Conservation (phyloP, 2,113 vertebrate species). For the Xenopus borealis region DNA sequence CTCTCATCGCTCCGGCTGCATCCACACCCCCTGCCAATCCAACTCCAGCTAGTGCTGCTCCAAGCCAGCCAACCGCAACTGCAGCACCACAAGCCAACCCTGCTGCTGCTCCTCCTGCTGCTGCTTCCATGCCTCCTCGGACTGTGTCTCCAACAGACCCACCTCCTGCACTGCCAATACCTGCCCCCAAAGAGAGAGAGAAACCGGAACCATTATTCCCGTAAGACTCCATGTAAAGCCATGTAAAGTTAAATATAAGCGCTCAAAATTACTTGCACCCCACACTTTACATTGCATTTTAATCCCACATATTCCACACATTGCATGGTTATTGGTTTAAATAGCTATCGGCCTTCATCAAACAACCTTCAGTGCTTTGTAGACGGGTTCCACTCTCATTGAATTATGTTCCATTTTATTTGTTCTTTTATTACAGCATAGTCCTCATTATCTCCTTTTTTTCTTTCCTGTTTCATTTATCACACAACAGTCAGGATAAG, state of each 20-base stretch:
- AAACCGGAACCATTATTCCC: constrained; percentile 71
- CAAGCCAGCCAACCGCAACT: constrained; percentile 49
- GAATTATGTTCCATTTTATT: too few relatives aligned
- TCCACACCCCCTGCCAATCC: constrained; percentile 60
- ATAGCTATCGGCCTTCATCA: too few relatives aligned
- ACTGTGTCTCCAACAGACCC: constrained; percentile 53
- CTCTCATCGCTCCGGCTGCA: constrained; percentile 68
- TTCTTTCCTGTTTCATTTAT: too few relatives aligned
- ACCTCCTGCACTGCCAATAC: constrained; percentile 60
- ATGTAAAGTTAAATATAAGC: too few relatives aligned
- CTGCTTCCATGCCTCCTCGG: constrained; percentile 61
- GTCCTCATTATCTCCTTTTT: too few relatives aligned
- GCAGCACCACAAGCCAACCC: constrained; percentile 55
- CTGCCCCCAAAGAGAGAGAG: constrained; percentile 68
- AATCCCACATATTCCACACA: too few relatives aligned
- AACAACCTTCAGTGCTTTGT: too few relatives aligned
- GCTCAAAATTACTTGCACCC: too few relatives aligned
- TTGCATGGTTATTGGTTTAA: too few relatives aligned
- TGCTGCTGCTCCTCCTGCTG: constrained; percentile 55
- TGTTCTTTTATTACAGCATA: too few relatives aligned
- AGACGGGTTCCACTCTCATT: too few relatives aligned
- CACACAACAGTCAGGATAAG: constrained; percentile 18
- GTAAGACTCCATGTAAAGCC: constrained; percentile 52
- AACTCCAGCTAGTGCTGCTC: constrained; percentile 51
- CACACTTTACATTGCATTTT: too few relatives aligned